A percentile compares a stretch with the other conserved stretches of the same genome.
Conservation (phyloP, 1,140 invertebrate genomes). For the Epicauta chinensis region DNA sequence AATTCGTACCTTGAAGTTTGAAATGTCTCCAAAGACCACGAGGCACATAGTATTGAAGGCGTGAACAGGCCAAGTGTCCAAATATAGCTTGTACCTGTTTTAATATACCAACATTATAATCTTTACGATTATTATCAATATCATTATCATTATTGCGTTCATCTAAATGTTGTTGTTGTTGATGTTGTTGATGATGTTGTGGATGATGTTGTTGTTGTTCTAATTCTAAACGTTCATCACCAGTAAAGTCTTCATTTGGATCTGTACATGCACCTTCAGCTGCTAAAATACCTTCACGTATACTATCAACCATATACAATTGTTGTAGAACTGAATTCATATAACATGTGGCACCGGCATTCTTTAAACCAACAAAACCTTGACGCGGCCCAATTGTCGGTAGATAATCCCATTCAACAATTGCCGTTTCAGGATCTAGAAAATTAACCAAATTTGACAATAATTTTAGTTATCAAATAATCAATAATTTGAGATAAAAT, state of each 20-base stretch:
- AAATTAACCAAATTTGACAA: constrained; percentile 1
- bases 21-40: constrained; percentile 97
- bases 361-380: constrained; percentile 96
- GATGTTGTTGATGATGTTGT: background rate
- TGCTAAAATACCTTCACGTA: constrained; percentile 67
- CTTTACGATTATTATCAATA: constrained; percentile 56
- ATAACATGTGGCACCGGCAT: constrained; percentile 98
- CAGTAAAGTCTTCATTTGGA: constrained; percentile 83
- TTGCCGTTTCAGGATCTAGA: constrained; percentile 65
- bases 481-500: no score
- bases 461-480: no score
- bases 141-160: constrained; percentile 51
- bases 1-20: constrained; percentile 57
- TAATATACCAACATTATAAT: constrained; percentile 92
- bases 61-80: constrained; percentile 92
- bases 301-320: constrained; percentile 91
- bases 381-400: constrained; percentile 91
- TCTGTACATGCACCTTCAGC: constrained; percentile 85
- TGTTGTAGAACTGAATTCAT: constrained; percentile 99
- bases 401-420: constrained; percentile 95
- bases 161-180: constrained; percentile 38
- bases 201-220: constrained; percentile 10
- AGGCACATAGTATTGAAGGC: constrained; percentile 95
- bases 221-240: constrained; percentile 56
- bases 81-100: constrained; percentile 98